Conservation (phyloP, 2,113 vertebrate genomes). For the Petaurus breviceps region DNA sequence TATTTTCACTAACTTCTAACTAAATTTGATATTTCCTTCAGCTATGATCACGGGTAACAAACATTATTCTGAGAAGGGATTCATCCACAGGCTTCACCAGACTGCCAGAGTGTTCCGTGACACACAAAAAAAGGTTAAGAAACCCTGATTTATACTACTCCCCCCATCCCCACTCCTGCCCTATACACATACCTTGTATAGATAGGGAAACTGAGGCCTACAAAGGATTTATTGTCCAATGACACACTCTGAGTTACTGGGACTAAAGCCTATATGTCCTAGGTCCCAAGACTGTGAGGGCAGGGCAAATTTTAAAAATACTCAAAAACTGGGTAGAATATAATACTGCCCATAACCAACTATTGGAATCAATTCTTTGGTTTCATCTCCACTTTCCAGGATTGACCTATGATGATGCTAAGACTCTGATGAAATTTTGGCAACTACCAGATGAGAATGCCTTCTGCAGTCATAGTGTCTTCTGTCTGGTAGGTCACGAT, state of each 20-base stretch:
- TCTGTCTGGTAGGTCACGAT: neutral
- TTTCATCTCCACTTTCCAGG: neutral
- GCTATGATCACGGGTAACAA: neutral
- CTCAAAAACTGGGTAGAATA: neutral
- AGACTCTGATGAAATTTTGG: neutral
- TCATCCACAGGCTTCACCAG: neutral
- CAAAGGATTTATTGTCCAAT: neutral
- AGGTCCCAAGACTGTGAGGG: neutral
- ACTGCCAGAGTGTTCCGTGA: neutral
- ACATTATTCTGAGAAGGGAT: neutral
- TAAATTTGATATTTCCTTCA: neutral
- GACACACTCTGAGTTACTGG: neutral
- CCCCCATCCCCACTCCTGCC: neutral
- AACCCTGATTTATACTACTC: neutral
- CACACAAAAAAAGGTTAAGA: neutral
- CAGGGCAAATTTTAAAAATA: neutral
- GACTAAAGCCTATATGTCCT: neutral
- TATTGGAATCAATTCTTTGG: neutral
- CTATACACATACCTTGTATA: rapidly evolving
- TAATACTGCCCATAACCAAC: neutral
- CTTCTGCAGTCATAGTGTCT: neutral
- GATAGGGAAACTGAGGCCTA: neutral
- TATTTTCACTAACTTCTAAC: neutral
- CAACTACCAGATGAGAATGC: neutral
- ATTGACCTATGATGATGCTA: neutral